A percentile compares a stretch with the other conserved stretches of the same genome.
Conservation (phyloP, 2,888 invertebrate genomes). For the Hermodice carunculata region DNA sequence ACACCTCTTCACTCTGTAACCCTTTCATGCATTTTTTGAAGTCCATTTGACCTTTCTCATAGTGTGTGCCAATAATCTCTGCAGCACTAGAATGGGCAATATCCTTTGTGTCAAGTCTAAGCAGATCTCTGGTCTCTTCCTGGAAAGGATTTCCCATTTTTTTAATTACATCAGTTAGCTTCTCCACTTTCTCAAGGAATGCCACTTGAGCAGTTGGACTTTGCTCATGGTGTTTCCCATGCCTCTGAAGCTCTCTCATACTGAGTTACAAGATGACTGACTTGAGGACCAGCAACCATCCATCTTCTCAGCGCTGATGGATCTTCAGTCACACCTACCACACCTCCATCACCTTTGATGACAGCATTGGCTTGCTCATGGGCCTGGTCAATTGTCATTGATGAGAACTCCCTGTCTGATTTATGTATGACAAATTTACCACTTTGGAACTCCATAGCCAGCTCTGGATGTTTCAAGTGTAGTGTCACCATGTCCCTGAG, state of each 20-base stretch:
- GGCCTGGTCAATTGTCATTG: conserved; percentile 44
- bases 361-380: conserved; percentile 48
- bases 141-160: conserved; percentile 39
- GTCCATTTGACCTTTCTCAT: conserved; percentile 20
- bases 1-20: conserved; percentile 18
- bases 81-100: conserved; percentile 29
- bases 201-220: neutral
- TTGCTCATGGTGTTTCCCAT: conserved; percentile 14
- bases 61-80: conserved; percentile 29
- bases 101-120: conserved; percentile 35
- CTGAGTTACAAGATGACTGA: conserved; percentile 24
- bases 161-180: conserved; percentile 15
- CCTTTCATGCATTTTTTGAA: conserved; percentile 29
- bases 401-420: conserved; percentile 34
- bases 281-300: conserved; percentile 48
- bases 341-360: conserved; percentile 46
- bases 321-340: conserved; percentile 44
- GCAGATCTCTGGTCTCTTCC: conserved; percentile 27
- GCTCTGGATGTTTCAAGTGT: conserved; percentile 32
- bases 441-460: conserved; percentile 37
- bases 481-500: conserved; percentile 41
- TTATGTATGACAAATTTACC: conserved; percentile 45
- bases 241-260: conserved; percentile 6
- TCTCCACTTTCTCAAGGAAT: conserved; percentile 27
- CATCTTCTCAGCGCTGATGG: conserved; percentile 41